Evolutionary conservation across 2,113 vertebrate species (phyloP).

Genomic region (Lanius ludovicianus): DNA sequence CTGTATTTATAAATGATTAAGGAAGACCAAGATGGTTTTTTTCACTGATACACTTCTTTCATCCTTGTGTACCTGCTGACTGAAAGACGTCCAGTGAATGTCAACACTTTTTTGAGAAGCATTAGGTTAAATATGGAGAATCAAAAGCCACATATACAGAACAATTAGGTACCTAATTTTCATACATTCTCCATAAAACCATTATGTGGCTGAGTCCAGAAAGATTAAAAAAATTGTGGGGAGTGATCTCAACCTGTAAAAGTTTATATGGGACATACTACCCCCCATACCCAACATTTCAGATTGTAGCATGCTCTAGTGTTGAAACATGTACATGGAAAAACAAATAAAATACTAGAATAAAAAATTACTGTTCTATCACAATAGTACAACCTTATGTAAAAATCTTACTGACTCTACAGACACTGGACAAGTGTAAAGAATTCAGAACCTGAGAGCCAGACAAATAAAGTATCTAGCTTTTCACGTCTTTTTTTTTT

Average conservation of each 20-base stretch:
- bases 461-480: background rate
- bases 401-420: background rate
- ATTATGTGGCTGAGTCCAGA: background rate
- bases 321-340: background rate
- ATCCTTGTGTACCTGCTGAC: background rate
- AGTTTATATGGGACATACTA: background rate
- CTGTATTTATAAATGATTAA: constrained; percentile 8
- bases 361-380: background rate
- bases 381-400: background rate
- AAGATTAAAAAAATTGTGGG: background rate
- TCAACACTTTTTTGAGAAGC: background rate
- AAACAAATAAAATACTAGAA: background rate
- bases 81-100: background rate
- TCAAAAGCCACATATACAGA: background rate
- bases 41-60: background rate
- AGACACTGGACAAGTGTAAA: background rate
- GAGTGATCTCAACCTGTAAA: background rate
- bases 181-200: background rate
- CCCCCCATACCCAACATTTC: background rate
- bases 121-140: background rate
- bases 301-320: background rate
- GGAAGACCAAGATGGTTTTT: background rate
- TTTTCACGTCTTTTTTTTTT: background rate
- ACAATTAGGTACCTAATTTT: background rate
- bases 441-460: background rate